Evolutionary conservation across 2,113 vertebrate species (phyloP), one percentile per base, ranked within the genome.

Genomic region (Pseudorhombus dupliciocellatus): DNA sequence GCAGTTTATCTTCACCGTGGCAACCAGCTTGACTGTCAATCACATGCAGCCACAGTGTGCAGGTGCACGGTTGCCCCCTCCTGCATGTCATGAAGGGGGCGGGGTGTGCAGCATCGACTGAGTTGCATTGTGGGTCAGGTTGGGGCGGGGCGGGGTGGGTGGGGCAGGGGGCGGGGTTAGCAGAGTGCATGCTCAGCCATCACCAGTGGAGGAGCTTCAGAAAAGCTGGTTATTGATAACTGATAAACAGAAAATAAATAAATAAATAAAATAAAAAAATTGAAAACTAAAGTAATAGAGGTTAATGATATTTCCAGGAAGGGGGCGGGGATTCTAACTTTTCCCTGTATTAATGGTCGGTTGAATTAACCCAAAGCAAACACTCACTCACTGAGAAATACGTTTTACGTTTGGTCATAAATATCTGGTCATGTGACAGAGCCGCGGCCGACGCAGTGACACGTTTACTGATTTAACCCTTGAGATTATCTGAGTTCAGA

Each of bases 1-100:
- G 94, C 92, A 94, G 93, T 96, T 95, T 94, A 94, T 96, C 95
- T 85, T 92, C 91, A 92, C 93, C 94, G 95, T 94, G 93, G 95
- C 70, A 94, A 95, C 92, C 95, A 94, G 95, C 94, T 95, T 89
- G 91, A 96, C 90, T 87, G 86, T 89, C 72, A 84, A 92, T 90
- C 80, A 94, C 96, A 98, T 97, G 96, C 96, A 98, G 94, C 96
- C 96, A 95, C 84, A 95, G 96, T 94, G 93, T 75, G 87, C 76
- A 28, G 14, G 87, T 85, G 83, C 86, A 87, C 85, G 60, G 66
- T 66, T 72, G 9, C 28, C 68, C 83, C 79, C 59, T 51, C 77
- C 79, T 56, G 53, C 72, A 75, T 86, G n/a, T 75, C 84, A 67
- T 57, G 66, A 40, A 62, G 31, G 72, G 78, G 79, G 11, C 18